Conservation (phyloP, 2,797 vertebrate genomes). For the Tinamus major region DNA sequence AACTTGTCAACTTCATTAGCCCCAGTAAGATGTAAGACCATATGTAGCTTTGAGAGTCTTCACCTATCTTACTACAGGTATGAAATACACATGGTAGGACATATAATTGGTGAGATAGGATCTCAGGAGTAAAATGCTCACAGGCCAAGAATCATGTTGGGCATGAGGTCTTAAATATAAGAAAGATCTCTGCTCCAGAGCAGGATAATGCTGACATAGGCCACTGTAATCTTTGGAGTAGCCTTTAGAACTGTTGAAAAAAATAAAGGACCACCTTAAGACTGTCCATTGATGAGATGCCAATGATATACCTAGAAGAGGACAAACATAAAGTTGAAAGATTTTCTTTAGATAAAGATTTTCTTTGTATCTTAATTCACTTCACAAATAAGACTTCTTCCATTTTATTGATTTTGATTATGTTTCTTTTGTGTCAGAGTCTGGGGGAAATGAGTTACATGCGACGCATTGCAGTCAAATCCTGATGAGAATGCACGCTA, state of each 20-base stretch:
- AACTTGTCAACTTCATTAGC: not conserved
- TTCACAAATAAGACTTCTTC: not conserved
- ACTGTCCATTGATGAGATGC: not conserved
- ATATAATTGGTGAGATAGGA: not conserved
- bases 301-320: not conserved
- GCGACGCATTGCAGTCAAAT: not conserved
- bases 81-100: not conserved
- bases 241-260: not conserved
- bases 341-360: not conserved
- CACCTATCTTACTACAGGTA: not conserved
- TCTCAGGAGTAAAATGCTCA: not conserved
- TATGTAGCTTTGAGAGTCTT: not conserved
- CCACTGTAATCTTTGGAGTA: not conserved
- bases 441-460: not conserved
- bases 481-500: not conserved
- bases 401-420: not conserved
- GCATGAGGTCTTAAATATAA: not conserved
- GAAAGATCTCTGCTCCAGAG: not conserved
- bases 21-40: not conserved
- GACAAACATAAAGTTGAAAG: not conserved
- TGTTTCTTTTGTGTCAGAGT: not conserved
- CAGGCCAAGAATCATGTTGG: not conserved
- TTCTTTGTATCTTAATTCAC: not conserved
- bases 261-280: not conserved
- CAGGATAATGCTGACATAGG: not conserved